phyloP scores from a whole-genome alignment of 2,797 vertebrate genomes.

The Pachyuromys duprasi region DNA sequence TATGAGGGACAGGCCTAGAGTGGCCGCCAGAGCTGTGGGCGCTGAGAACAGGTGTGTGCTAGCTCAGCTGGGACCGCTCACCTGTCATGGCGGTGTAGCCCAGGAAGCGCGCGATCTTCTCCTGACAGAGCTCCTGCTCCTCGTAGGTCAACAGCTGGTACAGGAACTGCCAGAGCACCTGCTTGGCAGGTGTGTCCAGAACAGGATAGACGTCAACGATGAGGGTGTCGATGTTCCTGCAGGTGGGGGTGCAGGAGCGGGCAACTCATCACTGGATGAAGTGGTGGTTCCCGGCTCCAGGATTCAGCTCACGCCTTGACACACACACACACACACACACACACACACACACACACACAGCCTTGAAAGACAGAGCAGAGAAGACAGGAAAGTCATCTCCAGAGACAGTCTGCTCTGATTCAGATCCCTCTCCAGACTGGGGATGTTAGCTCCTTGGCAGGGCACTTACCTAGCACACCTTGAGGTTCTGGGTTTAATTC shows the following conservation, averaged over 20 bases:
- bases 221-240: conserved; percentile 97
- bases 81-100: conserved; percentile 93
- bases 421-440: neutral
- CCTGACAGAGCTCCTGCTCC: conserved; percentile 98
- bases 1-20: neutral
- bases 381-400: neutral
- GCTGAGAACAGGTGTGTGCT: neutral
- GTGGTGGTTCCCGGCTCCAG: neutral
- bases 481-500: neutral
- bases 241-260: neutral
- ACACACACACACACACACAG: too few species aligned
- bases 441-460: neutral
- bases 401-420: neutral
- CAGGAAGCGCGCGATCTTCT: conserved; percentile 97
- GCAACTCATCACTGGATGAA: neutral
- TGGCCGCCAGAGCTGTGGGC: neutral
- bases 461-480: neutral
- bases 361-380: neutral
- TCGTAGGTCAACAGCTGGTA: conserved; percentile 98
- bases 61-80: conserved; percentile 75
- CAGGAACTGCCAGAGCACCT: conserved; percentile 99
- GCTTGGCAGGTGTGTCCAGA: conserved; percentile 98
- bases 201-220: conserved; percentile 98
- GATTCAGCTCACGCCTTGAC: neutral
- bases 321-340: too few species aligned